Evolutionary conservation across 1,140 invertebrate species (phyloP), one percentile per base, ranked within the genome.

Genomic region (Zaprionus camerounensis): DNA sequence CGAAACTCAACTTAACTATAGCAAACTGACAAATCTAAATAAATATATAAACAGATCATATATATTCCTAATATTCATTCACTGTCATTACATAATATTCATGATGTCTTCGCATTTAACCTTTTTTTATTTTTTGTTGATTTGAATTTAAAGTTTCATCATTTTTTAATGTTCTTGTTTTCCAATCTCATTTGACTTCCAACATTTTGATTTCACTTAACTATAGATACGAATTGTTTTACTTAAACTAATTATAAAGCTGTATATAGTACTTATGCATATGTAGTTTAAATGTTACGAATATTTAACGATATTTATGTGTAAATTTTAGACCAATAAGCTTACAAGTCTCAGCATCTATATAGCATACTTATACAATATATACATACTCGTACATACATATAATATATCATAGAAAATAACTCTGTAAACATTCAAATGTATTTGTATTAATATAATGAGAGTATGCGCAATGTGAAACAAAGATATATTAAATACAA

Each of bases 211-310:
- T 75, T 75, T 11, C 2, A 49, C 15, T 5, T 41, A 51, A 24
- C 34, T 56, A 6, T 65, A 34, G 13, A 34, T 31, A 65, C 17
- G 49, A 36, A 28, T 67, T 57, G 15, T 59, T 36, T 38, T 34
- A 31, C 28, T n/a, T 51, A 51, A 24, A 9, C 46, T 51, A 51
- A 36, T 41, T 56, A 31, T 57, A 57, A 44, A 31, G 28, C 28
- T 71, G 53, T 71, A 71, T 73, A 76, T 72, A 73, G 61, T 71
- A 44, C 12, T 24, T 24, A 69, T 69, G 38, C 26, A 13, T 49
- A 69, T 67, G 22, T 72, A 72, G 41, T 51, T 57, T 88, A 88
- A 44, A 87, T 85, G 72, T 70, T 66, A 44, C 70, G 64, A 65
- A 64, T 68, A 49, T 24, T 70, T 63, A 38, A 36, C 51, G 57